Percentiles rank a stretch among this genome's conserved stretches.
These are phyloP conservation scores for Microcebus tavaratra DNA, from an alignment of 2,113 vertebrate species.

Conservation along the genomic window DNA sequence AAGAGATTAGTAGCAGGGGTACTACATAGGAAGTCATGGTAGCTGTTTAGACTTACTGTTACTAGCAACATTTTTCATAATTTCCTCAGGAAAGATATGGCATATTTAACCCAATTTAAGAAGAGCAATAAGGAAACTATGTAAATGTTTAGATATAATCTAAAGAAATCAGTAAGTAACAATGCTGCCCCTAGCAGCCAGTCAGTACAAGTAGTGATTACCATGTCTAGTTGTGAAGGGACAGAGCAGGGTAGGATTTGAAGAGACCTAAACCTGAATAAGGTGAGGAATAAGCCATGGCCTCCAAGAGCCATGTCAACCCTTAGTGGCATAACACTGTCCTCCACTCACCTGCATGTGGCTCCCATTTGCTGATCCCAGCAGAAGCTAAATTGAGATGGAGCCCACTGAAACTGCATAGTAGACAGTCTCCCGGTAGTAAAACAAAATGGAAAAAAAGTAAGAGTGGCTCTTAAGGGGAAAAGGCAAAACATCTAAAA, in stretches of 20 bases:
- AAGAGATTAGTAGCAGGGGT: no score
- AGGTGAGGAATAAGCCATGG: neutral
- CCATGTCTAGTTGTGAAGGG: neutral
- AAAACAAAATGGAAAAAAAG: neutral
- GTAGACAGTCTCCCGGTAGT: neutral
- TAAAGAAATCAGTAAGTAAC: neutral
- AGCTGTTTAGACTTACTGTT: neutral
- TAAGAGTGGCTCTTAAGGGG: neutral
- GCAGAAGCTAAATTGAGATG: neutral
- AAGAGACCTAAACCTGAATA: neutral
- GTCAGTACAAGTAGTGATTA: rapidly evolving
- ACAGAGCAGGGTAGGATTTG: neutral
- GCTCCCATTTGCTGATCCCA: neutral
- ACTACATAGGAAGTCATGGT: neutral
- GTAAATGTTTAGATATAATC: neutral
- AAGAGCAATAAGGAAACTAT: neutral
- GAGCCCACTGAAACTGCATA: neutral
- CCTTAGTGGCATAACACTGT: neutral
- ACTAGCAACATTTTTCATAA: neutral
- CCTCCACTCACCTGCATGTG: neutral
- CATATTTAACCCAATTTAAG: neutral
- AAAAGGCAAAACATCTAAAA: neutral
- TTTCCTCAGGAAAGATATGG: neutral
- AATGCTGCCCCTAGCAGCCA: neutral
- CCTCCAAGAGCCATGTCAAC: neutral